A percentile compares a stretch with the other conserved stretches of the same genome.
These are phyloP conservation scores for Coptodon bakossiorum DNA, from an alignment of 2,113 vertebrate genomes.

Conservation along the genomic window DNA sequence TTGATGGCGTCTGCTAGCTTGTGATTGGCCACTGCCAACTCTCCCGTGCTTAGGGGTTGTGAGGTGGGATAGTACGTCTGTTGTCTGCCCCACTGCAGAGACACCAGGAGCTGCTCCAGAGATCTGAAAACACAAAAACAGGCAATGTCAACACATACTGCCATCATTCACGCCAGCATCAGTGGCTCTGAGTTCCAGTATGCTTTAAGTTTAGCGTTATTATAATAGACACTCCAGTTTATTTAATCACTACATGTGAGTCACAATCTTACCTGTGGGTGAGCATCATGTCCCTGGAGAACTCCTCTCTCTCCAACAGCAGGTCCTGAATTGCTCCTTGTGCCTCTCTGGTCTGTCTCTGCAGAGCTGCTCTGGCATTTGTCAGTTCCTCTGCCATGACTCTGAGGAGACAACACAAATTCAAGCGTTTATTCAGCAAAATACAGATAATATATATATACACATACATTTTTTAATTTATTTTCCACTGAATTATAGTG, in stretches of 20 bases:
- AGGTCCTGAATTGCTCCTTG: constrained; percentile 92
- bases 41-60: constrained; percentile 83
- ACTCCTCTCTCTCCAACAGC: constrained; percentile 84
- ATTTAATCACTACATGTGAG: neutral
- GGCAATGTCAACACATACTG: neutral
- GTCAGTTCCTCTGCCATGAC: constrained; percentile 98
- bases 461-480: neutral
- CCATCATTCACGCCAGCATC: neutral
- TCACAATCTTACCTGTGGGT: constrained; percentile 82
- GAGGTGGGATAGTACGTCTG: constrained; percentile 86
- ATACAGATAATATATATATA: neutral
- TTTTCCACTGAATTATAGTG: neutral
- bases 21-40: constrained; percentile 81
- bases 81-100: constrained; percentile 92
- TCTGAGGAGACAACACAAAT: constrained; percentile 58
- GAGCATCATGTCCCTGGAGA: constrained; percentile 84
- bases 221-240: neutral
- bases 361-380: constrained; percentile 80
- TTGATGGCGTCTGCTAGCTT: constrained; percentile 85
- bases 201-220: neutral
- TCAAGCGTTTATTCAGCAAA: neutral
- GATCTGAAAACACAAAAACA: constrained; percentile 67
- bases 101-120: constrained; percentile 88
- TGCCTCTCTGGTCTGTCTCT: constrained; percentile 86
- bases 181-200: neutral